Conservation (phyloP, 2,888 invertebrate genomes). For the Volucella zonaria region DNA sequence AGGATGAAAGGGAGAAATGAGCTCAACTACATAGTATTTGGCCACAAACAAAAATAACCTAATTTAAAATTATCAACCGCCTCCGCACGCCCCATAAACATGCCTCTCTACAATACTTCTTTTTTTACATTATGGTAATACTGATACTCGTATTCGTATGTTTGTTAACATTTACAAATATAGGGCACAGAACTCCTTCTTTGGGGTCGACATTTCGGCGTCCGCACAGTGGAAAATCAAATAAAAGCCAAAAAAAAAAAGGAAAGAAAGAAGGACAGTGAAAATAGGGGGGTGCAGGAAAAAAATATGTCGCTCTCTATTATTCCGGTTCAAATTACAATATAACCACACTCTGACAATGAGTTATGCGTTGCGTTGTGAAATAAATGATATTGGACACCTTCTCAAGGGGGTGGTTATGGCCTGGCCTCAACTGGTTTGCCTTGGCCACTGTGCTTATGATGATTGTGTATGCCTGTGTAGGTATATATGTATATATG, state of each 20-base stretch:
- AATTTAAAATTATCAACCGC: slow-evolving; percentile 14
- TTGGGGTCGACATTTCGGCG: slow-evolving; percentile 49
- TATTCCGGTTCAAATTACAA: slow-evolving; percentile 72
- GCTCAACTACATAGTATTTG: too few species aligned
- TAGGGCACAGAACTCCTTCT: slow-evolving; percentile 36
- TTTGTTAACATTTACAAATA: slow-evolving; percentile 50
- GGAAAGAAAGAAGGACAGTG: neutral
- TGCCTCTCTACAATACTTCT: neutral
- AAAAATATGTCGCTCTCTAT: slow-evolving; percentile 53
- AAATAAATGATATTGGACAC: slow-evolving; percentile 68
- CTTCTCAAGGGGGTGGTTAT: slow-evolving; percentile 48
- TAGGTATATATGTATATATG: neutral
- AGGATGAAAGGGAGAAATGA: neutral
- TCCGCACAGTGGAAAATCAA: slow-evolving; percentile 48
- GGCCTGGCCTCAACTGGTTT: neutral
- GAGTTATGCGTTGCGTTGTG: slow-evolving; percentile 67
- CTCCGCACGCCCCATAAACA: slow-evolving; percentile 5
- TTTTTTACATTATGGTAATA: too few species aligned
- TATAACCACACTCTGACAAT: slow-evolving; percentile 67
- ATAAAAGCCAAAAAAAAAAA: slow-evolving; percentile 18
- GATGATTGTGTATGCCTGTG: slow-evolving; percentile 6
- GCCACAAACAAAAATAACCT: slow-evolving; percentile 7
- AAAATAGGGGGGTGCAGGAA: slow-evolving; percentile 9
- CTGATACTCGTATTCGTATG: slow-evolving; percentile 3
- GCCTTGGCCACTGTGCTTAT: neutral